Conservation (phyloP, 2,113 vertebrate species). For the Notechis scutatus region DNA sequence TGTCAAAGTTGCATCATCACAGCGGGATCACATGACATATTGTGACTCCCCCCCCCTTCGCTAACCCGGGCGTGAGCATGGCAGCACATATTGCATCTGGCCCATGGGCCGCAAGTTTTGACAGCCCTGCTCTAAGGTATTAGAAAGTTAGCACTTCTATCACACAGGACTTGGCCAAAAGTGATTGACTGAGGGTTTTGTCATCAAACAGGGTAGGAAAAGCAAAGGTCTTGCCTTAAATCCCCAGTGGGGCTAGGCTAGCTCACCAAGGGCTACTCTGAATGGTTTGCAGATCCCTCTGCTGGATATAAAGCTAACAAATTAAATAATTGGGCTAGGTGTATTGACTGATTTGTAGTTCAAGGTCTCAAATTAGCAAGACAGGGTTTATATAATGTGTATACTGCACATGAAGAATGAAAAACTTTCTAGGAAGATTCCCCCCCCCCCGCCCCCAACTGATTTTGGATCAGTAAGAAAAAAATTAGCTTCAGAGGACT, state of each 20-base stretch:
- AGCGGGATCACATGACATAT: too few relatives aligned
- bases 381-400: neutral
- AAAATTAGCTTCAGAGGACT: neutral
- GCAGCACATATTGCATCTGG: too few relatives aligned
- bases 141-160: neutral
- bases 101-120: too few relatives aligned
- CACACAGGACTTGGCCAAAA: neutral
- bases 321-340: neutral
- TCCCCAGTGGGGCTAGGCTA: neutral
- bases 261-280: neutral
- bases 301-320: neutral
- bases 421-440: neutral
- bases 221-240: neutral
- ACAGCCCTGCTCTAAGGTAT: too few relatives aligned
- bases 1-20: too few relatives aligned
- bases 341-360: neutral
- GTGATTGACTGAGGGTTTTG: neutral
- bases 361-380: neutral
- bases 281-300: neutral
- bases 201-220: neutral
- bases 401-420: neutral
- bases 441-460: accelerated
- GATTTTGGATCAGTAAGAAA: neutral
- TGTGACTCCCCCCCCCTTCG: too few relatives aligned
- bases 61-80: too few relatives aligned